Base-by-base conservation (phyloP, 2,888 invertebrate species). In the Yponomeuta malinellus region DNA sequence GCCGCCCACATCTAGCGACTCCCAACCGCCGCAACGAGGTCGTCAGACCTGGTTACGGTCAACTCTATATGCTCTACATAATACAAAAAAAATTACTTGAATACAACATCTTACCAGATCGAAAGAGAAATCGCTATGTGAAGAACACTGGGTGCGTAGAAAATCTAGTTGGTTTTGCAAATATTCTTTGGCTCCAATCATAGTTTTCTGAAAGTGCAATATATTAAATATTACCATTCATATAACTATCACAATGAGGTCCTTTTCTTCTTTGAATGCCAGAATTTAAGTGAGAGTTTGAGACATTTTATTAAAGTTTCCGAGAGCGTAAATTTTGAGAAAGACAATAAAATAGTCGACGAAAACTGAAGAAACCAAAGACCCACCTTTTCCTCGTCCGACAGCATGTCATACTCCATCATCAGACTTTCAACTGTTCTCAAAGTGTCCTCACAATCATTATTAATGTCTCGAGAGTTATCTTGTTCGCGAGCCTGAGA, bases 331-430 rank as follows among this genome's bases (percentile, higher is more conserved):
- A 2, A 33, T 4, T 33, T 33, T 33, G 33, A 33, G 33, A 2
- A 33, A 8, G 10, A 29, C 10, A 1, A 10, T 5, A 48, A 6
- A 63, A 64, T 29, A 31, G 15, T 64, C 37, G n/a, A 31, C 0
- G 12, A 52, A 15, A 52, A 15, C 3, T 10, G 5, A 52, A 52
- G 52, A 52, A 52, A 52, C 15, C 52, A 43, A 43, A 23, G 9
- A 71, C 71, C 29, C 68, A 89, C 90, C 85, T 89, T 90, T 1
- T 89, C 88, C 3, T 84, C 86, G 65, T 84, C 83, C 10, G 73
- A 75, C 82, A 90, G 79, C 0, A 76, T 80, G 0, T 87, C 83
- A 31, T 83, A 89, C 72, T 84, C 77, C 8, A 77, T 75, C 29
- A 89, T 75, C 10, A 90, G 78, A 0, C 83, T 81, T 29, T 86